Evolutionary conservation across 2,113 vertebrate genomes (phyloP).

Genomic region (Aplodontia rufa): DNA sequence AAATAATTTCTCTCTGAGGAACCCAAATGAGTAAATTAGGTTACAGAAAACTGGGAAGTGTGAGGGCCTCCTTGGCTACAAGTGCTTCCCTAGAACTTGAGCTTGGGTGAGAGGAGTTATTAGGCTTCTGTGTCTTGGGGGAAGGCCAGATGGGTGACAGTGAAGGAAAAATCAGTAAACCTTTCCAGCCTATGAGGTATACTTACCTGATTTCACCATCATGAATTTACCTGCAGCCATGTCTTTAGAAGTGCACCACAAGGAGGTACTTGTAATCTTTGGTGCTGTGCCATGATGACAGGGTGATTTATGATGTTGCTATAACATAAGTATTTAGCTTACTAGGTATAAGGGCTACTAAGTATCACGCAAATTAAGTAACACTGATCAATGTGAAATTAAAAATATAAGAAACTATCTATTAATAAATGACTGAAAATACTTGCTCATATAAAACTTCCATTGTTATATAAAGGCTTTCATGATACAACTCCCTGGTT

Average conservation of each 20-base stretch:
- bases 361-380: constrained; percentile 16
- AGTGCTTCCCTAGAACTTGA: background rate
- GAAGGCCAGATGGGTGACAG: background rate
- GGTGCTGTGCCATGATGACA: background rate
- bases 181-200: background rate
- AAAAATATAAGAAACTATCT: constrained; percentile 43
- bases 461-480: constrained; percentile 68
- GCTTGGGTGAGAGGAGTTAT: background rate
- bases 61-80: background rate
- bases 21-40: background rate
- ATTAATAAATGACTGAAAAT: constrained; percentile 39
- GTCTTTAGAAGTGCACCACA: background rate
- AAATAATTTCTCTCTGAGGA: background rate
- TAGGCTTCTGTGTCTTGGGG: background rate
- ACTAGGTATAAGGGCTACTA: background rate
- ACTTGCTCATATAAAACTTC: constrained; percentile 57
- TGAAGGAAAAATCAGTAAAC: background rate
- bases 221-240: background rate
- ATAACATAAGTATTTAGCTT: background rate
- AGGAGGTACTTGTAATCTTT: constrained; percentile 4
- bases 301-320: background rate
- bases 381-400: background rate
- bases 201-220: constrained; percentile 5
- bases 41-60: background rate
- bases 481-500: constrained; percentile 46